Evolutionary conservation across 1,140 invertebrate species (phyloP), one percentile per base, ranked within the genome.

Genomic region (Drosophila quadrilineata): DNA sequence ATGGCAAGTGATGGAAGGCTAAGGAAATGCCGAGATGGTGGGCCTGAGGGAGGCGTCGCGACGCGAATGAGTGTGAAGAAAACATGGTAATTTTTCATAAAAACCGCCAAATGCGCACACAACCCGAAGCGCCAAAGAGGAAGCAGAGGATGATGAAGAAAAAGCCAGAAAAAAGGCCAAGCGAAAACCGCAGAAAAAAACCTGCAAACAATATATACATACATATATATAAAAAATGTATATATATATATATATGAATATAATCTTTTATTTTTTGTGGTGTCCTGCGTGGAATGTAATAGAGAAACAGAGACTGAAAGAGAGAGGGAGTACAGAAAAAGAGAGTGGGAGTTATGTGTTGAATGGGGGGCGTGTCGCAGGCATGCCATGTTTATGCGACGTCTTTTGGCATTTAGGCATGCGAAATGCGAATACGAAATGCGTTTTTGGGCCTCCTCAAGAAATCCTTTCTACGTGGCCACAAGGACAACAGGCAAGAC

Each of bases 41-140:
- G 9, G 12, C 0, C 2, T 14, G 45, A 1, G 12, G 22, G 9
- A 5, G 45, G 29, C 22, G 22, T 21, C 19, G 28, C 26, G 40
- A 26, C 31, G 1, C 63, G 77, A 84, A 82, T 73, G 77, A 84
- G 76, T 82, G 73, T 73, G 76, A 82, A 69, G 76, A 77, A 84
- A 82, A 82, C 77, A 85, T 84, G 79, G 79, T 85, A 85, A 85
- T 85, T 85, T 85, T 85, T 85, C 77, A 84, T 84, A 85, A 85
- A 84, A 84, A 84, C 79, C 77, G 79, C 77, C 77, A 85, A 84
- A 84, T 84, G 77, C 74, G 77, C 77, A 84, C 74, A 85, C 77
- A 84, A 84, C 77, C 77, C 79, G 43, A 77, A 82, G 77, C 75
- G 35, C 41, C 22, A 45, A 45, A 58, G 33, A 46, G 50, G 50